phyloP scores from a whole-genome alignment of 2,797 vertebrate genomes.

The Sorex maritimensis region DNA sequence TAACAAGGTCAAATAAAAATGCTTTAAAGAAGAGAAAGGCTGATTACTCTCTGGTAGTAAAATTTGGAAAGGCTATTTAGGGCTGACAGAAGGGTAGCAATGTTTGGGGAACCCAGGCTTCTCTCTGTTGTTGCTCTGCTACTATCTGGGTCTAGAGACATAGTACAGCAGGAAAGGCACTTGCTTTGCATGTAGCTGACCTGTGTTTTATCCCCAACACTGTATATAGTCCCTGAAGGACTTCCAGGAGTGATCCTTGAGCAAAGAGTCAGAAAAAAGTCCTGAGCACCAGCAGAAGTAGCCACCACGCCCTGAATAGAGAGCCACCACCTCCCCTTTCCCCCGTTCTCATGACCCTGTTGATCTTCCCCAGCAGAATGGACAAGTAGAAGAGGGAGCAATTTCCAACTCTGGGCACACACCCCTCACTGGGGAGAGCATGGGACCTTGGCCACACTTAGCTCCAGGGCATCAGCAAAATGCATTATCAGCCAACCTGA shows the following conservation, averaged over 20 bases:
- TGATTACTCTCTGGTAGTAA: not conserved
- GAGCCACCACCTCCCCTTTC: no score
- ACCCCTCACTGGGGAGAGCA: not conserved
- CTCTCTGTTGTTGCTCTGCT: not conserved
- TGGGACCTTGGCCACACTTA: no score
- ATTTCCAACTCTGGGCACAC: not conserved
- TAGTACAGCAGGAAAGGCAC: no score
- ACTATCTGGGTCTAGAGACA: not conserved
- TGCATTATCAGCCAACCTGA: no score
- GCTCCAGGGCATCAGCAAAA: no score
- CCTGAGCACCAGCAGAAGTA: no score
- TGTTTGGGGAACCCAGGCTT: not conserved
- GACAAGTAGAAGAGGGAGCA: not conserved
- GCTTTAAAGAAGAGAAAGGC: not conserved
- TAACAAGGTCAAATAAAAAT: not conserved
- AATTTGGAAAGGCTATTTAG: not conserved
- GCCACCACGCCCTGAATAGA: no score
- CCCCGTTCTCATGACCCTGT: not conserved
- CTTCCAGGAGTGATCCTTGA: no score
- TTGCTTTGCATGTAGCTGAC: no score
- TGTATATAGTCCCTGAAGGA: no score
- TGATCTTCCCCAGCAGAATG: not conserved
- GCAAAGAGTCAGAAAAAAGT: no score
- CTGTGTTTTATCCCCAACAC: no score
- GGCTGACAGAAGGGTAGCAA: not conserved